phyloP scores from a whole-genome alignment of 1,140 invertebrate genomes.

The Heterodera schachtii region DNA sequence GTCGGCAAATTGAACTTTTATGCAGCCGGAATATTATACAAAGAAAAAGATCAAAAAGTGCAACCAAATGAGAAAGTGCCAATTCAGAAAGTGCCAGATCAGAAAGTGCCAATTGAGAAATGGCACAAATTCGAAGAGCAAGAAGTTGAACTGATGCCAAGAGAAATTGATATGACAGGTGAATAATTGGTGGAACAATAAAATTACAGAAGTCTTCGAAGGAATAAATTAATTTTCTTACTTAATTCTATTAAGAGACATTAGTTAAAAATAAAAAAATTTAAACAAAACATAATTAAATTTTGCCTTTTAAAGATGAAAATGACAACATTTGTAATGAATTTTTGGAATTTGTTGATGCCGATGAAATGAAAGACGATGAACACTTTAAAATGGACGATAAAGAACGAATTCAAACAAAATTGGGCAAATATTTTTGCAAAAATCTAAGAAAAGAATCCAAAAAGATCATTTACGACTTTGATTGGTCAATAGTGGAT shows the following conservation, averaged over 20 bases:
- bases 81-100: too few species aligned
- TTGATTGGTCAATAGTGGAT: not conserved
- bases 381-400: not conserved
- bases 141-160: not conserved
- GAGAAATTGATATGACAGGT: not conserved
- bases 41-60: not conserved
- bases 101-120: not conserved
- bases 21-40: not conserved
- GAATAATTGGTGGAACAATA: too few species aligned
- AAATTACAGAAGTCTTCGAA: too few species aligned
- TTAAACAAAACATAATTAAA: too few species aligned
- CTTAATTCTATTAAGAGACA: too few species aligned
- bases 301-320: not conserved
- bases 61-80: too few species aligned
- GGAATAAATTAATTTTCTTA: too few species aligned
- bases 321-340: not conserved
- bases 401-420: not conserved
- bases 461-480: too few species aligned
- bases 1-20: not conserved
- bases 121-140: not conserved
- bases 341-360: not conserved
- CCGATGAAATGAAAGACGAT: not conserved
- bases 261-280: too few species aligned
- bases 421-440: not conserved
- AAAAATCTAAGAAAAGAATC: not conserved